Evolutionary conservation across 2,888 invertebrate species (phyloP).

Genomic region (Willowsia nigromaculata): DNA sequence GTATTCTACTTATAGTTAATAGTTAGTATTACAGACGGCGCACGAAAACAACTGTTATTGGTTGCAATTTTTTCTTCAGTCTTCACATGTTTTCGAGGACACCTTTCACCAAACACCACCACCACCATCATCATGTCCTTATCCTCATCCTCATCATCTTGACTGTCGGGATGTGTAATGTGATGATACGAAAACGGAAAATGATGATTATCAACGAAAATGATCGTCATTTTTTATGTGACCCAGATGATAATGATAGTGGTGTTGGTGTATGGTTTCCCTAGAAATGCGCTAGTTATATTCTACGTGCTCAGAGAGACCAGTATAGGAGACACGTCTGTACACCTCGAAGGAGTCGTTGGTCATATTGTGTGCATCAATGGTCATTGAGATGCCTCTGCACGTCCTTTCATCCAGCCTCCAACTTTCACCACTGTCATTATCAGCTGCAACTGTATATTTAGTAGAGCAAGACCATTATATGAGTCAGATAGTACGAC

Average conservation of each 20-base stretch:
- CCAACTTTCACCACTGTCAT: constrained; percentile 23
- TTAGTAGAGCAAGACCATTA: no score
- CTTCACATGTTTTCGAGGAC: neutral
- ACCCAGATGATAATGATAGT: constrained; percentile 41
- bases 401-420: constrained; percentile 15
- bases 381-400: constrained; percentile 52
- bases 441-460: constrained; percentile 11
- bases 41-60: no score
- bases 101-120: neutral
- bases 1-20: no score
- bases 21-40: no score
- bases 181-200: constrained; percentile 22
- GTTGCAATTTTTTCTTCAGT: no score
- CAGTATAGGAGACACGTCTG: neutral
- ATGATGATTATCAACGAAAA: constrained; percentile 52
- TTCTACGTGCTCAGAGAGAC: no score
- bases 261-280: neutral
- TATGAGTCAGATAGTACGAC: no score
- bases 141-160: neutral
- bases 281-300: neutral
- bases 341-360: neutral
- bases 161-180: constrained; percentile 9
- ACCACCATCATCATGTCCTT: neutral
- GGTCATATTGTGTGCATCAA: constrained; percentile 25
- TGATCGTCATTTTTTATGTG: constrained; percentile 43